Percentiles rank a stretch among this genome's conserved stretches.
Conservation (phyloP, 2,888 invertebrate species). For the Argyresthia goedartella region DNA sequence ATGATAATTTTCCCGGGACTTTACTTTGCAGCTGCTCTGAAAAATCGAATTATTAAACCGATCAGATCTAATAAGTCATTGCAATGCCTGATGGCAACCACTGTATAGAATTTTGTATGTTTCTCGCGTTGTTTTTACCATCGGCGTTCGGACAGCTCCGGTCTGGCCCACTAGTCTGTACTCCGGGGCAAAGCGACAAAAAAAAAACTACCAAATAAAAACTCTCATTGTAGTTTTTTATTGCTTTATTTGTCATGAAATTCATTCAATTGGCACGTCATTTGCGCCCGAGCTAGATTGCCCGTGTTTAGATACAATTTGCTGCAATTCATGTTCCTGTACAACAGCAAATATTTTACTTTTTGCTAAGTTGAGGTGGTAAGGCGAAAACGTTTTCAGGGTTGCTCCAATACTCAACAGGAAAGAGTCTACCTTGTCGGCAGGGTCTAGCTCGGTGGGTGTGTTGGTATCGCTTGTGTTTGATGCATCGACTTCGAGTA, state of each 20-base stretch:
- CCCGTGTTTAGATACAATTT: slow-evolving; percentile 44
- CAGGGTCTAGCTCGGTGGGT: slow-evolving; percentile 31
- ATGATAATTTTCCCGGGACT: too few relatives aligned
- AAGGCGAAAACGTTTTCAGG: slow-evolving; percentile 50
- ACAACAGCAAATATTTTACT: slow-evolving; percentile 58
- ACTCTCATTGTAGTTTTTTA: too few relatives aligned
- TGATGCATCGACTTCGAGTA: slow-evolving; percentile 17
- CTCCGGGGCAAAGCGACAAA: too few relatives aligned
- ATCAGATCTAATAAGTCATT: too few relatives aligned
- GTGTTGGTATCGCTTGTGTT: slow-evolving; percentile 16
- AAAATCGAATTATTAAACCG: too few relatives aligned
- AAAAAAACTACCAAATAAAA: too few relatives aligned
- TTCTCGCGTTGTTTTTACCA: too few relatives aligned
- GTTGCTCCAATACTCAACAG: slow-evolving; percentile 52
- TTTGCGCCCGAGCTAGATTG: neutral
- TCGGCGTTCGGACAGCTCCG: too few relatives aligned
- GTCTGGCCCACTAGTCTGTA: too few relatives aligned
- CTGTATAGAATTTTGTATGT: too few relatives aligned
- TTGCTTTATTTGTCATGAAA: neutral
- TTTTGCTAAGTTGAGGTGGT: slow-evolving; percentile 57
- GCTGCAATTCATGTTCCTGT: slow-evolving; percentile 57
- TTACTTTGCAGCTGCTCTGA: too few relatives aligned
- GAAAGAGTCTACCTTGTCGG: slow-evolving; percentile 55
- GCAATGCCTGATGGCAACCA: too few relatives aligned
- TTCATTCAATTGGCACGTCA: neutral